phyloP scores from a whole-genome alignment of 1,140 invertebrate genomes.

The Drosophila ambigua region DNA sequence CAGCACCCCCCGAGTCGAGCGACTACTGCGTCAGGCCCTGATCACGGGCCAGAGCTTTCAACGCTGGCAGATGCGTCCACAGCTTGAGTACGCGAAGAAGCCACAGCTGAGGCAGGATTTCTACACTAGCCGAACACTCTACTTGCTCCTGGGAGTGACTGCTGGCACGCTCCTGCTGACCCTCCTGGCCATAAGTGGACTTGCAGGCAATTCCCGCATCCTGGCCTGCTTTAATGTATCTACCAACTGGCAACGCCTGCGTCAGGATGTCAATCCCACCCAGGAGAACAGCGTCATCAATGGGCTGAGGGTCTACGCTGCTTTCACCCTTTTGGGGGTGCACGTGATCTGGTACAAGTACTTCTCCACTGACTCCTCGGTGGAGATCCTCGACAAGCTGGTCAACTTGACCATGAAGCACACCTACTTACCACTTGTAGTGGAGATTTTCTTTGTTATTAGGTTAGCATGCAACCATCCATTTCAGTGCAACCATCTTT shows the following conservation, averaged over 20 bases:
- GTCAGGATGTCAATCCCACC: not conserved
- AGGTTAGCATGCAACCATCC: constrained; percentile 22
- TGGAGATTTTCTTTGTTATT: constrained; percentile 59
- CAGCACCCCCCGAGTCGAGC: constrained; percentile 19
- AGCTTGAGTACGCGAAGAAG: constrained; percentile 36
- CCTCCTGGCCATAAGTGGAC: not conserved
- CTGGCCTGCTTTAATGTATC: constrained; percentile 44
- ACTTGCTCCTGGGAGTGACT: not conserved
- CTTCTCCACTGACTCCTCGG: constrained; percentile 28
- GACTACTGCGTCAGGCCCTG: constrained; percentile 17
- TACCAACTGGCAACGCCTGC: constrained; percentile 42
- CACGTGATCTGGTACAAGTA: constrained; percentile 47
- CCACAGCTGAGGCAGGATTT: constrained; percentile 15
- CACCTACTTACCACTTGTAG: constrained; percentile 20
- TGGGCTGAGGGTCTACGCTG: constrained; percentile 43
- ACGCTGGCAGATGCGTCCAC: constrained; percentile 23
- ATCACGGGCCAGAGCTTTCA: not conserved
- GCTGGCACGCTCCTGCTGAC: constrained; percentile 1
- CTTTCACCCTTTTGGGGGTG: constrained; percentile 26
- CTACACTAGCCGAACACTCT: constrained; percentile 2
- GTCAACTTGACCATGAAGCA: constrained; percentile 14
- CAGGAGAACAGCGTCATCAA: constrained; percentile 53
- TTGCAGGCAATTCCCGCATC: not conserved
- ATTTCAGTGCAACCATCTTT: too few species aligned
- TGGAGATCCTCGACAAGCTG: constrained; percentile 3